Evolutionary conservation across 92 coral and sea anemone genomes (phyloP).

Genomic region (Desmophyllum pertusum): DNA sequence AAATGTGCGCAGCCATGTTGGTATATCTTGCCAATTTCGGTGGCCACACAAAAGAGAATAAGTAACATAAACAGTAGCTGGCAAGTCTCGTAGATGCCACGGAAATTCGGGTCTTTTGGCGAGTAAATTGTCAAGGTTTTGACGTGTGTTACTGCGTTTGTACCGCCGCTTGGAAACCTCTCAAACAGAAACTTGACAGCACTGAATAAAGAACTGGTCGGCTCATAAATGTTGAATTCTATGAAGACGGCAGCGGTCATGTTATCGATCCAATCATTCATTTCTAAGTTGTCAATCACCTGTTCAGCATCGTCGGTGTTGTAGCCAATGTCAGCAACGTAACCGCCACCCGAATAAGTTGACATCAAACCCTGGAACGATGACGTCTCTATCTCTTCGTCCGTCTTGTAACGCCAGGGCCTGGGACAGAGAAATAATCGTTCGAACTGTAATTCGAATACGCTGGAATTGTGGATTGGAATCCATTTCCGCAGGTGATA

Average conservation of each 20-base stretch:
- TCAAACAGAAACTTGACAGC: constrained; percentile 74
- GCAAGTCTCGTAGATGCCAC: constrained; percentile 72
- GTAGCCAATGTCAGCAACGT: constrained; percentile 85
- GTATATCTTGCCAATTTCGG: constrained; percentile 72
- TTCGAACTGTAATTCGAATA: constrained; percentile 27
- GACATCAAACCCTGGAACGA: constrained; percentile 55
- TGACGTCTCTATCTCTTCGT: constrained; percentile 46
- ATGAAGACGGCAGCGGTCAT: constrained; percentile 74
- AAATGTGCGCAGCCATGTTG: constrained; percentile 59
- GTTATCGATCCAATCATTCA: constrained; percentile 78
- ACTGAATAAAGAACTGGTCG: constrained; percentile 71
- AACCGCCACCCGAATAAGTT: constrained; percentile 84
- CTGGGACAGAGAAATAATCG: constrained; percentile 64
- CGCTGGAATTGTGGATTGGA: constrained; percentile 50
- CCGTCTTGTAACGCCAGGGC: constrained; percentile 80
- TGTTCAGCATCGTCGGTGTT: constrained; percentile 65
- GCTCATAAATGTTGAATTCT: constrained; percentile 75
- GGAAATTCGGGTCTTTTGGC: constrained; percentile 67
- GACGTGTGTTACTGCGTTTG: constrained; percentile 51
- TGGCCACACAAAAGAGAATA: constrained; percentile 62
- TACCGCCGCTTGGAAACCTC: constrained; percentile 71
- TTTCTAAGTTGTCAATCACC: constrained; percentile 62
- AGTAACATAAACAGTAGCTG: constrained; percentile 75
- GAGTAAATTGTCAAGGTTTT: constrained; percentile 77
- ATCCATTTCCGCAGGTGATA: constrained; percentile 76